Percentiles rank a stretch among this genome's conserved stretches.
phyloP scores from a whole-genome alignment of 1,140 invertebrate genomes.

The Anoplophora glabripennis region DNA sequence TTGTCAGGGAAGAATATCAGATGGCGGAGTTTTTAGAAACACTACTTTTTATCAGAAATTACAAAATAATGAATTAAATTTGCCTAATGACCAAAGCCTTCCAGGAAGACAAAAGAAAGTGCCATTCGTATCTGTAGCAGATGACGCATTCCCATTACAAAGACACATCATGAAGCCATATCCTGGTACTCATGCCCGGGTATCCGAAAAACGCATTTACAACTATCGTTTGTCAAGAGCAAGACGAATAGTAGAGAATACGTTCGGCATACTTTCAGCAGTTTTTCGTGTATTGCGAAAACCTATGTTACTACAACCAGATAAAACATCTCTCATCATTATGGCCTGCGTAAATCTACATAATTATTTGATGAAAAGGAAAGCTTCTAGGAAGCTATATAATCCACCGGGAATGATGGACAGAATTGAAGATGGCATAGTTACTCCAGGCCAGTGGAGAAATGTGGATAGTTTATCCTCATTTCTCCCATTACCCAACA shows the following conservation, averaged over 20 bases:
- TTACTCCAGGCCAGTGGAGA: slow-evolving; percentile 1
- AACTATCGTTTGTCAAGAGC: slow-evolving; percentile 44
- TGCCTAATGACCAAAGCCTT: slow-evolving; percentile 29
- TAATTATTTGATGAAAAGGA: slow-evolving; percentile 36
- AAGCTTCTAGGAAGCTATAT: slow-evolving; percentile 6
- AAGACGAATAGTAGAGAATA: slow-evolving; percentile 48
- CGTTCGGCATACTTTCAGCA: slow-evolving; percentile 17
- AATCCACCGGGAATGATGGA: slow-evolving; percentile 1
- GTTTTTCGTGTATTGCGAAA: slow-evolving; percentile 12
- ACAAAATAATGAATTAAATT: slow-evolving; percentile 31
- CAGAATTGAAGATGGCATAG: not conserved
- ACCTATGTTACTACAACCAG: slow-evolving; percentile 6
- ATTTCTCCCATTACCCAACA: slow-evolving; percentile 6
- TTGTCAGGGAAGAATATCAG: slow-evolving; percentile 45
- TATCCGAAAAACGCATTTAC: slow-evolving; percentile 39
- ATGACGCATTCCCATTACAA: slow-evolving; percentile 41
- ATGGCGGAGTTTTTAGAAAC: slow-evolving; percentile 45
- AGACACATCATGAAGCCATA: slow-evolving; percentile 48
- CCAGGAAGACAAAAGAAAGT: slow-evolving; percentile 24
- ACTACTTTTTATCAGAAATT: slow-evolving; percentile 22
- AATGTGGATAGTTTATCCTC: not conserved
- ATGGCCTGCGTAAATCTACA: slow-evolving; percentile 36
- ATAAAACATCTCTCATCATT: slow-evolving; percentile 14
- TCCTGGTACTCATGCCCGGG: slow-evolving; percentile 28
- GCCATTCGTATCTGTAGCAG: slow-evolving; percentile 36